phyloP scores from a whole-genome alignment of 1,140 invertebrate species.

The Magallana ariakensis region DNA sequence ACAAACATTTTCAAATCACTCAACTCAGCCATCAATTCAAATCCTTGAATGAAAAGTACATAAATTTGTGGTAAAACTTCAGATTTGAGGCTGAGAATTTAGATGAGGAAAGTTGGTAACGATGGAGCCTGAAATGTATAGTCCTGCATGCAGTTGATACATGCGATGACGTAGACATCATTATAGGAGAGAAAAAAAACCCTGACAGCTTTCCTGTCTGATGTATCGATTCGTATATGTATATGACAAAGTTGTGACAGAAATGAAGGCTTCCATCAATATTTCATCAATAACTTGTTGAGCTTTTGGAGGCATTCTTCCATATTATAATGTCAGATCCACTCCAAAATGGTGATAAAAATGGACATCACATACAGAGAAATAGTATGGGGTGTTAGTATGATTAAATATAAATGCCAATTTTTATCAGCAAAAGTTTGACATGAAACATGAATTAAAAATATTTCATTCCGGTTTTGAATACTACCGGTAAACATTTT shows the following conservation, averaged over 20 bases:
- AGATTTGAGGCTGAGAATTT: too few species aligned
- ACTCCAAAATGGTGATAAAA: neutral
- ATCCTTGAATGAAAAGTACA: too few species aligned
- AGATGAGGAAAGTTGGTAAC: too few species aligned
- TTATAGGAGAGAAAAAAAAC: neutral
- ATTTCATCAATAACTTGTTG: neutral
- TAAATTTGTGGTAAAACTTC: too few species aligned
- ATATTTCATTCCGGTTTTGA: neutral
- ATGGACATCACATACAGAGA: too few species aligned
- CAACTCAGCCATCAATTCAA: too few species aligned
- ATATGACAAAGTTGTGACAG: neutral
- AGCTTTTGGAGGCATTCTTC: neutral
- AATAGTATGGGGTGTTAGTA: too few species aligned
- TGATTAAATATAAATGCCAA: too few species aligned
- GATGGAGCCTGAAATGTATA: too few species aligned
- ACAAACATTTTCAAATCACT: too few species aligned
- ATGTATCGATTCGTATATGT: neutral
- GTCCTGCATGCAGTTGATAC: too few species aligned
- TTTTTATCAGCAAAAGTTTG: too few species aligned
- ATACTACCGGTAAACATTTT: neutral
- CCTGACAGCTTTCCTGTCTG: neutral
- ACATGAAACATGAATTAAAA: neutral
- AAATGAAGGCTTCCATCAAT: constrained; percentile 12
- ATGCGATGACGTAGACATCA: neutral
- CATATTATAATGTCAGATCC: neutral